Base-by-base conservation (phyloP, 1,140 invertebrate species). In the Papilio polyxenes region DNA sequence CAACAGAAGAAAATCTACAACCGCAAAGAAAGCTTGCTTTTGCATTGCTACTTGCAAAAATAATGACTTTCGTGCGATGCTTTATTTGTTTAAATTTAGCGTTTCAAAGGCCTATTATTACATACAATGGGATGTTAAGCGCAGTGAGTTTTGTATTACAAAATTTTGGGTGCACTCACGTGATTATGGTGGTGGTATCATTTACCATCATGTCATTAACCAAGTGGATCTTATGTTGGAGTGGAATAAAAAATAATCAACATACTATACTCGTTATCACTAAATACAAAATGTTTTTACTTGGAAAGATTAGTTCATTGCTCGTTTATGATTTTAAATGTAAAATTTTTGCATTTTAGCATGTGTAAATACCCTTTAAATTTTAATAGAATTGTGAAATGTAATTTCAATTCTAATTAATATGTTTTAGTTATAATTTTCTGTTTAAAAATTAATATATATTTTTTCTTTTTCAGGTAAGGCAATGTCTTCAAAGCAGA, bases 401-500 rank as follows among this genome's bases (percentile, higher is more conserved):
- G 4, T 11, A 17, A 31, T 65, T n/a, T 23, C 10, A 15, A 37
- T 31, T 9, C 31, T 69, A 2, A 6, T 31, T 37, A 4, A 37
- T 69, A 17, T 31, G 5, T 11, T 65, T 5, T 65, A 11, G 62
- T 0, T 72, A 2, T 31, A 31, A 31, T 31, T 31, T 31, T 31
- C 23, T 15, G 37, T 15, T 20, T 72, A 0, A 72, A 5, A 37
- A 37, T 72, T 72, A 72, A 72, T 37, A 69, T 31, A 31, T 72
- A 40, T 37, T 37, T 72, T 65, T 88, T 89, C 85, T 91, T 86
- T 94, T 94, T 85, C 92, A 94, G 92, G 92, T 94, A 94, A 92
- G 92, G 86, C 89, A 89, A 93, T 93, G 92, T 88, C 90, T 93
- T 91, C 91, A 83, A 92, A 90, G 88, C 90, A 90, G 83, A 89